Evolutionary conservation across 2,888 invertebrate species (phyloP), one percentile per base, ranked within the genome.

Genomic region (Aromia moschata): DNA sequence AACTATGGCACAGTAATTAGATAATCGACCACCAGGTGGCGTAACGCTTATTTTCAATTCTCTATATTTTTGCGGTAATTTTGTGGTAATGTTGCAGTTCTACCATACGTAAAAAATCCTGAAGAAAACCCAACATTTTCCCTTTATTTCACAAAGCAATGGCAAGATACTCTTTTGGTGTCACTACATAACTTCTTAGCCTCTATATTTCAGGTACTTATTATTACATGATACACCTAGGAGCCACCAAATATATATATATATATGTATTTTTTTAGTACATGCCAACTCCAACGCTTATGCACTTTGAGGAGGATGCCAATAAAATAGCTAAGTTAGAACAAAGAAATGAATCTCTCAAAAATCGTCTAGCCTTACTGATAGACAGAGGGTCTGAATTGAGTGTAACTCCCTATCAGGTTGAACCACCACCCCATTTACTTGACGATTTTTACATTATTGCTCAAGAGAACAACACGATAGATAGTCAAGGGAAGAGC

Each of bases 101-200:
- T 98, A 62, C 95, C 97, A 0, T 98, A 93, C 78, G 86, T 95
- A 46, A 91, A 91, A 77, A 94, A 91, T 78, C 94, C 96, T 0
- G 96, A 96, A 80, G 96, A 96, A 73, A 93, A 93, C 76, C 89
- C 92, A 10, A 85, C 87, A 31, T 98, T 95, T 81, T 87, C 92
- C 11, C 85, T 94, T 52, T 94, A 94, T 81, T 98, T 96, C 80
- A 93, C 92, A 5, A 89, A 92, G 64, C 93, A 93, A 58, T 98
- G 98, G 98, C 96, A 96, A 78, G 98, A 98, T 77, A 96, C 94
- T 18, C 87, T 96, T 71, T 82, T 95, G 54, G 89, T 91, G 20
- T 97, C 97, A 0, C 83, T 98, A 31, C 94, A 96, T 78, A 98
- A 98, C 81, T 92, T 98, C 75, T 83, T 98, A 33, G 92, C 96